phyloP scores from a whole-genome alignment of 1,140 invertebrate genomes.

The Drosophila busckii region DNA sequence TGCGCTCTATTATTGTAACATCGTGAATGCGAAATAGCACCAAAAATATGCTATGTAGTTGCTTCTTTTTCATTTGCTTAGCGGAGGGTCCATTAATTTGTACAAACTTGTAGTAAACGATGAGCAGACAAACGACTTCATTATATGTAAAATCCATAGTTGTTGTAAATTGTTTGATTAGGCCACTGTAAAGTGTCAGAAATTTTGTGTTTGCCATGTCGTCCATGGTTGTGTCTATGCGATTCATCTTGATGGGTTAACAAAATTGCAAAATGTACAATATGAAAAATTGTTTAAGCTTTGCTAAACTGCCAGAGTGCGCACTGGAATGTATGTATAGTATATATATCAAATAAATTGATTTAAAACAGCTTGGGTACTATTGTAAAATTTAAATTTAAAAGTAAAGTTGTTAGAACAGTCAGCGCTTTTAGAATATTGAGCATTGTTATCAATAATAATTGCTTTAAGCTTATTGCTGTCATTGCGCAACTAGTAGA shows the following conservation, averaged over 20 bases:
- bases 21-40: slow-evolving; percentile 61
- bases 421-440: too few species aligned
- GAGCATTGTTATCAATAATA: too few species aligned
- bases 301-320: too few species aligned
- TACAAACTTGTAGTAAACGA: slow-evolving; percentile 73
- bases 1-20: slow-evolving; percentile 59
- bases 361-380: too few species aligned
- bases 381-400: too few species aligned
- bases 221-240: slow-evolving; percentile 64
- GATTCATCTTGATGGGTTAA: slow-evolving; percentile 67
- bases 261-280: too few species aligned
- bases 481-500: too few species aligned
- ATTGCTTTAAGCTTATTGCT: too few species aligned
- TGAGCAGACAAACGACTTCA: slow-evolving; percentile 56
- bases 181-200: slow-evolving; percentile 38
- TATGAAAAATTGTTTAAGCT: too few species aligned
- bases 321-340: too few species aligned
- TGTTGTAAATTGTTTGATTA: slow-evolving; percentile 39
- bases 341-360: too few species aligned
- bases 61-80: slow-evolving; percentile 59
- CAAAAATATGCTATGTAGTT: slow-evolving; percentile 62
- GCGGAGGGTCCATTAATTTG: slow-evolving; percentile 47
- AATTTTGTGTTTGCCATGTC: slow-evolving; percentile 73
- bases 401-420: too few species aligned
- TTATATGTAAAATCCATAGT: slow-evolving; percentile 42